Conservation (phyloP, 2,113 vertebrate genomes). For the Grammomys dolichurus region DNA sequence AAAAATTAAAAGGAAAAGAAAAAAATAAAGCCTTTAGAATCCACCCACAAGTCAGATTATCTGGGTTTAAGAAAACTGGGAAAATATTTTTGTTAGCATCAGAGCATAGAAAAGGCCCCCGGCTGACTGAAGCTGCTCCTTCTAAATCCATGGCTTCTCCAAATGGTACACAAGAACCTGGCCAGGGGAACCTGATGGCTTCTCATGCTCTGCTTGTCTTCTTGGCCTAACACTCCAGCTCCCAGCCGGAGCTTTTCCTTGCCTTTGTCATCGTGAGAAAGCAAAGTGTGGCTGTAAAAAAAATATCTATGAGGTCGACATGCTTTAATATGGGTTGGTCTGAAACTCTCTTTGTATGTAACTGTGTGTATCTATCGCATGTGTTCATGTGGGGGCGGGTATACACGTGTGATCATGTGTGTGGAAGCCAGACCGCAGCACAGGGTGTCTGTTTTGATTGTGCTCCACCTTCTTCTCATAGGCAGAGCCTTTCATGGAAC, state of each 20-base stretch:
- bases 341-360: not conserved
- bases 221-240: conserved; percentile 44
- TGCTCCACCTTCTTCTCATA: too few relatives aligned
- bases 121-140: not conserved
- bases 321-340: conserved; percentile 42
- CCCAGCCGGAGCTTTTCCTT: conserved; percentile 42
- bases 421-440: not conserved
- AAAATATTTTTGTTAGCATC: not conserved
- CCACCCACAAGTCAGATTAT: not conserved
- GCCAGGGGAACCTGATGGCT: not conserved
- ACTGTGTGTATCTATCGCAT: not conserved
- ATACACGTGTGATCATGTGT: not conserved
- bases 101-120: not conserved
- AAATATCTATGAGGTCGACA: not conserved
- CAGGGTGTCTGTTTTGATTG: too few relatives aligned
- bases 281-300: conserved; percentile 63
- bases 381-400: not conserved
- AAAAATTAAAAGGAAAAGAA: too few relatives aligned
- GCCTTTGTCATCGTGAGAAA: conserved; percentile 39
- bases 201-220: conserved; percentile 65
- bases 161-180: not conserved
- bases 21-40: not conserved
- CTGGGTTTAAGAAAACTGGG: not conserved
- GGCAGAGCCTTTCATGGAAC: not conserved
- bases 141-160: conserved; percentile 36